Evolutionary conservation across 1,140 invertebrate genomes (phyloP), one percentile per base, ranked within the genome.

Genomic region (Aphidius gifuensis): DNA sequence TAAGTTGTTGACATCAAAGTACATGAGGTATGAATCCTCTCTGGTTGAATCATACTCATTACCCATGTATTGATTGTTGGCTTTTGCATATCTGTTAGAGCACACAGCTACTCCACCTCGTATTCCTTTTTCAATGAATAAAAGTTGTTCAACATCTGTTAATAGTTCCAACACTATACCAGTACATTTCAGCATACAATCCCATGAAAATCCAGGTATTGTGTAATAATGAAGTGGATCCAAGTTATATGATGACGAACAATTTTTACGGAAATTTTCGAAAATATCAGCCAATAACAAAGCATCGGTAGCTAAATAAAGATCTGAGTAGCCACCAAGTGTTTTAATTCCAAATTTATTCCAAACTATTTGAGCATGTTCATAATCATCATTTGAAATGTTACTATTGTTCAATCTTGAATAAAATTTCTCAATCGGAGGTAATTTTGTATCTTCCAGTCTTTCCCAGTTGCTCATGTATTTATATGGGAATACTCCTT

Each of bases 1-100:
- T 58, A 83, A 68, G 72, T 84, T 85, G 68, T 84, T 84, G 11
- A 71, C 75, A 78, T 85, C 82, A 38, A 78, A 71, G 71, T 84
- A 83, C 16, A 70, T 64, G 38, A 84, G 50, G 69, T 71, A 80
- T 32, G 71, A 73, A 55, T 51, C 58, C 16, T 59, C 56, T 67
- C 76, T 60, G 46, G 64, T 67, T n/a, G 59, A 5, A 75, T 84
- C 68, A 71, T n/a, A 61, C 11, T 58, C 16, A 9, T 32, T 1
- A 5, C 56, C 56, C 62, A 82, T 69, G 68, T 76, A 80, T 54
- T 66, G 63, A 70, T 83, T 83, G 68, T 83, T 84, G 11, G 82
- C 79, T 62, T 69, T 70, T 11, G 71, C 73, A 72, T 76, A 51
- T 11, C 21, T 5, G 38, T 51, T 51, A 5, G 49, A 9, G 23